Conservation (phyloP, 1,140 invertebrate species). For the Bombus ignitus region DNA sequence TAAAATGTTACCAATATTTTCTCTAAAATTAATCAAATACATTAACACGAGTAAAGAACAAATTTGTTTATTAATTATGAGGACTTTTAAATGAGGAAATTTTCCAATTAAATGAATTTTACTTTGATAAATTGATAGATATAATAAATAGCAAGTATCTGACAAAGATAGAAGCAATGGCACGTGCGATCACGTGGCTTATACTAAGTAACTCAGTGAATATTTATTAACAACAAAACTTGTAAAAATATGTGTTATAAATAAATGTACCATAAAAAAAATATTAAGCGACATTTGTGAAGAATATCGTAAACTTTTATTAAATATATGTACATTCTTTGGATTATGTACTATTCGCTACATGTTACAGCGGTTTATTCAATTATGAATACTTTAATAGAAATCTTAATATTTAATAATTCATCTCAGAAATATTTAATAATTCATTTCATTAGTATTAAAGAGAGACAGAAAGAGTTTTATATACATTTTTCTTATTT, state of each 20-base stretch:
- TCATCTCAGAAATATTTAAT: constrained; percentile 6
- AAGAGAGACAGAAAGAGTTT: neutral
- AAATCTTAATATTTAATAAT: neutral
- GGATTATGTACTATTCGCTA: neutral
- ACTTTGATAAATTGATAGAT: constrained; percentile 2
- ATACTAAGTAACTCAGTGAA: constrained; percentile 46
- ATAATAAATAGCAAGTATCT: neutral
- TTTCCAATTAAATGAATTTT: neutral
- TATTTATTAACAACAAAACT: neutral
- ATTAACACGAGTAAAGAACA: neutral
- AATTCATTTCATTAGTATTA: neutral
- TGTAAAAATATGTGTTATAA: too few species aligned
- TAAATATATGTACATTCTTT: neutral
- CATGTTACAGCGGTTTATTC: neutral
- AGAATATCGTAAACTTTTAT: neutral
- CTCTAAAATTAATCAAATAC: neutral
- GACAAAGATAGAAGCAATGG: constrained; percentile 61
- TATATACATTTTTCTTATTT: neutral
- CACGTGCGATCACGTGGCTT: constrained; percentile 81
- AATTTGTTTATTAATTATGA: neutral
- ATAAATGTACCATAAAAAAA: neutral
- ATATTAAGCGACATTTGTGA: neutral
- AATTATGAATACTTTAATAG: neutral
- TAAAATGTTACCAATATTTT: neutral
- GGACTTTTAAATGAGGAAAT: neutral